Evolutionary conservation across 2,113 vertebrate genomes (phyloP), one percentile per base, ranked within the genome.

Genomic region (Cyanistes caeruleus): DNA sequence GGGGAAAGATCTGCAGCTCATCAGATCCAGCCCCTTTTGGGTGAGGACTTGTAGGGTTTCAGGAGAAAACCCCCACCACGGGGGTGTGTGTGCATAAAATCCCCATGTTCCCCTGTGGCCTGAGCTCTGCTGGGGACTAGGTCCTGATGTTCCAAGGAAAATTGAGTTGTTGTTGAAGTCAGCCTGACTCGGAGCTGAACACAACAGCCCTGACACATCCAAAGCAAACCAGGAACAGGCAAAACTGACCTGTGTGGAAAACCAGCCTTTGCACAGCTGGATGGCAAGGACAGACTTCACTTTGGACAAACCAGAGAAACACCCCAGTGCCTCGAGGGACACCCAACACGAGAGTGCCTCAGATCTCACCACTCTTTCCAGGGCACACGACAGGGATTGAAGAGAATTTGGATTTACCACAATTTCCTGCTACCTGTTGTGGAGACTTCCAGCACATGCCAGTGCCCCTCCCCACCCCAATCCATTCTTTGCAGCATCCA

Each of bases 11-110:
- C 18, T 48, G 62, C 24, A 46, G 15, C 12, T 27, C 62, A 14
- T 2, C 30, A 12, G 11, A 43, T 3, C 31, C 13, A 3, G 30
- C 7, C 49, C 9, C 6, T 43, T 74, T 21, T 19, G 14, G 7
- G 15, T 48, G 5, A 56, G 37, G 14, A 72, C 22, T 8, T 8
- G 48, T 3, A 10, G 22, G 18, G 28, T 67, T 64, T 63, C 12
- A 51, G 65, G 39, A 75, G 53, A 48, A 77, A 74, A 14, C 5
- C 14, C 17, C 10, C 39, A 20, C 12, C 63, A 53, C 0, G 1
- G n/a, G 41, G 33, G 20, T 0, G 1, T 2, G 2, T 8, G 25
- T 20, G 25, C 2, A 31, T 1, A 1, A 22, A 41, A 19, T 13
- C 31, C 21, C 33, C 0, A 4, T 6, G 16, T 6, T 49, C 11